Conservation (phyloP, 2,888 invertebrate genomes). For the Acleris holmiana region DNA sequence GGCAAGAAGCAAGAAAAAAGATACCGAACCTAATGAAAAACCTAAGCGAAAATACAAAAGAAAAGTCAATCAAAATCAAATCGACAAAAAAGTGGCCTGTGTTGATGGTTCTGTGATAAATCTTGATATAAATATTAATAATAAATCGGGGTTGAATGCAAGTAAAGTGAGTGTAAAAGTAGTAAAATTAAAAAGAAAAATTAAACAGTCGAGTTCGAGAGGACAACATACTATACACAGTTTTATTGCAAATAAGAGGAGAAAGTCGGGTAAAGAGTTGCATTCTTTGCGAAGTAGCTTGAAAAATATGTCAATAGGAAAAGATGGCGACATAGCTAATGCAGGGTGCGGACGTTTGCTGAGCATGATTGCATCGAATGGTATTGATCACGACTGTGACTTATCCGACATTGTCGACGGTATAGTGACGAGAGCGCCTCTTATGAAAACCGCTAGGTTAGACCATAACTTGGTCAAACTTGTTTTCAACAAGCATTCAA, state of each 20-base stretch:
- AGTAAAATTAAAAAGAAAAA: conserved; percentile 72
- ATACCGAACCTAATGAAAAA: conserved; percentile 56
- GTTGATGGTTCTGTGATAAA: conserved; percentile 58
- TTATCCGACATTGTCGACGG: conserved; percentile 70
- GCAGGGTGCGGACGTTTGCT: conserved; percentile 48
- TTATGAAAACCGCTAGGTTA: conserved; percentile 61
- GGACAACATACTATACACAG: conserved; percentile 71
- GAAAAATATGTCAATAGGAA: conserved; percentile 54
- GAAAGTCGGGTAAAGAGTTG: conserved; percentile 52
- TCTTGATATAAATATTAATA: conserved; percentile 45
- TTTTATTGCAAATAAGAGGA: conserved; percentile 65
- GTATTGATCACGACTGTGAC: conserved; percentile 56
- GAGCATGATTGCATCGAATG: conserved; percentile 56
- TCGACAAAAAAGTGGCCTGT: conserved; percentile 45
- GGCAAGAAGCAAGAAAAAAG: conserved; percentile 57
- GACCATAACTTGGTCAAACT: conserved; percentile 67
- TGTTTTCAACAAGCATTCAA: conserved; percentile 61
- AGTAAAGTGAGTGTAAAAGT: conserved; percentile 69
- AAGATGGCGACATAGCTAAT: conserved; percentile 38
- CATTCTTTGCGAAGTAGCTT: conserved; percentile 55
- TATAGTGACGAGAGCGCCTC: conserved; percentile 61
- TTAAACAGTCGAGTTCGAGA: conserved; percentile 54
- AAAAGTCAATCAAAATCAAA: conserved; percentile 54
- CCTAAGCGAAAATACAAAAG: conserved; percentile 71
- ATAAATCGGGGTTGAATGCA: conserved; percentile 50